Percentiles rank a stretch among this genome's conserved stretches.
Evolutionary conservation across 2,113 vertebrate genomes (phyloP).

Genomic region (Salvelinus fontinalis): DNA sequence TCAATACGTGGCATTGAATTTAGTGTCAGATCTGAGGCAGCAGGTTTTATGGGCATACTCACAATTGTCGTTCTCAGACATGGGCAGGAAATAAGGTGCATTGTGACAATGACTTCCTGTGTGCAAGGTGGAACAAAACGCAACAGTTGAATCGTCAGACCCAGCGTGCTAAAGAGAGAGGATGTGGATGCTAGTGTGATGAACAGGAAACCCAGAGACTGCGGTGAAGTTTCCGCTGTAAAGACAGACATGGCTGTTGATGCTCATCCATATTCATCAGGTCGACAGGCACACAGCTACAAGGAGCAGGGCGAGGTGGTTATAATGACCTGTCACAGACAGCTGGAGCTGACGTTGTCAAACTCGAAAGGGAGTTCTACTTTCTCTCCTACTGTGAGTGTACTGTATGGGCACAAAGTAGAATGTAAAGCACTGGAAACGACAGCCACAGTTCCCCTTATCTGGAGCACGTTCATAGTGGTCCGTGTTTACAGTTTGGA

Average conservation of each 20-base stretch:
- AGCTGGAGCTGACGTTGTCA: background rate
- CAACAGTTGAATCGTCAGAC: no score
- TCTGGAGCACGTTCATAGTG: background rate
- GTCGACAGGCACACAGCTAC: background rate
- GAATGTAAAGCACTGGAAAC: background rate
- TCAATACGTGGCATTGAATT: background rate
- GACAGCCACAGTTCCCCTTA: background rate
- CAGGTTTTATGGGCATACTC: background rate
- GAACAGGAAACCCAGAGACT: slow-evolving; percentile 2
- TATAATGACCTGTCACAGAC: background rate
- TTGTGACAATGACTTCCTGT: background rate
- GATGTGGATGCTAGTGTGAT: background rate
- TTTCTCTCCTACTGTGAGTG: background rate
- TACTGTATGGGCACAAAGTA: background rate
- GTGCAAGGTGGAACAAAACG: no score
- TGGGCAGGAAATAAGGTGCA: background rate
- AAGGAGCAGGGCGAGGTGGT: background rate
- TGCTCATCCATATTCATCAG: background rate
- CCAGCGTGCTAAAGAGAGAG: background rate
- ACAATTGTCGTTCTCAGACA: background rate
- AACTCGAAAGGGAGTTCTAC: background rate
- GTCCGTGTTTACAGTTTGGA: background rate
- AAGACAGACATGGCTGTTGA: background rate
- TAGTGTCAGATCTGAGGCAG: background rate
- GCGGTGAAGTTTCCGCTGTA: background rate